Evolutionary conservation across 2,888 invertebrate genomes (phyloP).

Genomic region (Meteorus cinctellus): DNA sequence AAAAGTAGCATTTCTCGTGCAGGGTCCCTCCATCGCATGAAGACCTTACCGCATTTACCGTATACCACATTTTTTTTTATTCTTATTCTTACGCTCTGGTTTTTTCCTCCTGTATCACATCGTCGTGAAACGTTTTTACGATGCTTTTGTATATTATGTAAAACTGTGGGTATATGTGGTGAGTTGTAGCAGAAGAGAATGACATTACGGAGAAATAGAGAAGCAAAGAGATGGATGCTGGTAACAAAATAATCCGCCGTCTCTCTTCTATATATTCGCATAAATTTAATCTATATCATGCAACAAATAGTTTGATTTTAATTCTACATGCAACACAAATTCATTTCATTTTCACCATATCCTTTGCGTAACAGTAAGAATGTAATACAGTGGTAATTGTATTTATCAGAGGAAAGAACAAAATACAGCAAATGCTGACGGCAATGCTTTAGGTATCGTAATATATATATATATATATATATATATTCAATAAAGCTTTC

Average conservation of each 20-base stretch:
- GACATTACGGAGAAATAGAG: slow-evolving; percentile 1
- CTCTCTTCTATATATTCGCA: not conserved
- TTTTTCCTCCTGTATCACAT: slow-evolving; percentile 28
- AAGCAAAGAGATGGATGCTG: slow-evolving; percentile 13
- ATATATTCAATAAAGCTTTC: not conserved
- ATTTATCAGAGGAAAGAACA: not conserved
- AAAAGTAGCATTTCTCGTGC: not conserved
- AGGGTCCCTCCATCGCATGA: slow-evolving; percentile 40
- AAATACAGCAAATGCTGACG: not conserved
- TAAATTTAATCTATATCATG: not conserved
- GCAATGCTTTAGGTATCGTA: not conserved
- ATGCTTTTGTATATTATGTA: slow-evolving; percentile 57
- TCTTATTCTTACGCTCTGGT: slow-evolving; percentile 31
- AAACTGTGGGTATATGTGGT: slow-evolving; percentile 46
- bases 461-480: slow-evolving; percentile 11
- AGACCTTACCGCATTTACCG: slow-evolving; percentile 52
- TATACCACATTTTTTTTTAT: slow-evolving; percentile 40
- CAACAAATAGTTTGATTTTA: not conserved
- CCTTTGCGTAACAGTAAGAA: not conserved
- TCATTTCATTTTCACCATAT: not conserved
- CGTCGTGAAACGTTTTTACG: slow-evolving; percentile 59
- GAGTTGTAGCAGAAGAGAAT: slow-evolving; percentile 34
- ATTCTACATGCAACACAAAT: not conserved
- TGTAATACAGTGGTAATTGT: not conserved
- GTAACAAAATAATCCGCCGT: not conserved